A percentile compares a stretch with the other conserved stretches of the same genome.
Evolutionary conservation across 2,888 invertebrate genomes (phyloP).

Genomic region (Gandaritis pyraliata): DNA sequence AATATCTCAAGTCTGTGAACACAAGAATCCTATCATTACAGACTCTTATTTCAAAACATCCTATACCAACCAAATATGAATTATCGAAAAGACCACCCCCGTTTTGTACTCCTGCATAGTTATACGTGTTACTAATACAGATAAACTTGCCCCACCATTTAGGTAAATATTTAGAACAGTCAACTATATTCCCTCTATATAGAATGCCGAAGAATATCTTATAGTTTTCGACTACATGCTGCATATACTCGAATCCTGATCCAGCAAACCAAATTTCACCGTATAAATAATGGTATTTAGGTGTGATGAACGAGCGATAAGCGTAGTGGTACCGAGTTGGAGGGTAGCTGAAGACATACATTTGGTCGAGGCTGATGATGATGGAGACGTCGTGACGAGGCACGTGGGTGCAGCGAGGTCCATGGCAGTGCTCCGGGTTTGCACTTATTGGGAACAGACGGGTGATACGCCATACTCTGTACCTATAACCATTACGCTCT

Average conservation of each 20-base stretch:
- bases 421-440: constrained; percentile 67
- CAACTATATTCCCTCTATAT: constrained; percentile 33
- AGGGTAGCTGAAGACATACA: constrained; percentile 45
- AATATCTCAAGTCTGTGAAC: constrained; percentile 66
- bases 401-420: constrained; percentile 54
- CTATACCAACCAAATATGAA: constrained; percentile 48
- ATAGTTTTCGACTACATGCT: constrained; percentile 60
- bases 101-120: constrained; percentile 54
- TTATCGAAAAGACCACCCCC: constrained; percentile 52
- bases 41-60: constrained; percentile 65
- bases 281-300: constrained; percentile 4
- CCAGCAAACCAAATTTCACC: constrained; percentile 48
- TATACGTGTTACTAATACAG: constrained; percentile 51
- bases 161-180: constrained; percentile 60
- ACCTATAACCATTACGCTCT: constrained; percentile 10
- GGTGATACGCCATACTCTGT: constrained; percentile 14
- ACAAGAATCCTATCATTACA: constrained; percentile 61
- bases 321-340: constrained; percentile 47
- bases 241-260: constrained; percentile 54
- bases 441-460: constrained; percentile 6
- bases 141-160: constrained; percentile 71
- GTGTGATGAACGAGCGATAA: constrained; percentile 30
- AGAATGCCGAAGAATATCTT: constrained; percentile 49
- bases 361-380: constrained; percentile 53
- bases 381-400: constrained; percentile 60